phyloP scores from a whole-genome alignment of 2,888 invertebrate genomes.

The Chrysomela aeneicollis region DNA sequence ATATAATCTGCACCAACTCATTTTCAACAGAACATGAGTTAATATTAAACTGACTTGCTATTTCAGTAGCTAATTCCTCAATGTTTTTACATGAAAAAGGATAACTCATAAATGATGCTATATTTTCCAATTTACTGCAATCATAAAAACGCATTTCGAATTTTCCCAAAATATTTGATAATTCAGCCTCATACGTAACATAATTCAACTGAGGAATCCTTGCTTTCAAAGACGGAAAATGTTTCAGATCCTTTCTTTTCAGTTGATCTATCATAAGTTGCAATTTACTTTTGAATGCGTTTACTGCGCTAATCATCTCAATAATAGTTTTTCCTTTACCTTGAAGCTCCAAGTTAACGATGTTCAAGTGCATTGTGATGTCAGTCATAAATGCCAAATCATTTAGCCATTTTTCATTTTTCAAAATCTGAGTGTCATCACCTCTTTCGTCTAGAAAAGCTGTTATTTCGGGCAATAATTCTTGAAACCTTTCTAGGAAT shows the following conservation, averaged over 20 bases:
- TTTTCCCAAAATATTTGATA: conserved; percentile 18
- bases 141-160: conserved; percentile 17
- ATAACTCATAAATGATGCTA: no score
- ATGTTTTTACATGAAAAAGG: background rate
- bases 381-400: conserved; percentile 13
- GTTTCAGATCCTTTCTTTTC: conserved; percentile 33
- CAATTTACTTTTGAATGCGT: conserved; percentile 37
- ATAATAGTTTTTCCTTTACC: conserved; percentile 17
- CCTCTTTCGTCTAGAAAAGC: conserved; percentile 41
- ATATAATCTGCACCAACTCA: background rate
- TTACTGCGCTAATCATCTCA: conserved; percentile 25
- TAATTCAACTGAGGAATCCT: conserved; percentile 24
- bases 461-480: conserved; percentile 38
- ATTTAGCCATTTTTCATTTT: conserved; percentile 34
- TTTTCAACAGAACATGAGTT: conserved; percentile 8
- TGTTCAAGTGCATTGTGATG: conserved; percentile 11
- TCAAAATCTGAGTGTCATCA: conserved; percentile 37
- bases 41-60: conserved; percentile 1
- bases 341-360: conserved; percentile 18
- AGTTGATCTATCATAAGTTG: conserved; percentile 36
- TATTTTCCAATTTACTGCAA: conserved; percentile 3
- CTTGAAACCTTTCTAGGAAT: conserved; percentile 41
- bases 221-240: conserved; percentile 33
- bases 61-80: background rate
- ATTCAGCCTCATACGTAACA: conserved; percentile 16